Percentiles rank a stretch among this genome's conserved stretches.
Evolutionary conservation across 23 tunicate genomes (phyloP).

Genomic region (Styela plicata): DNA sequence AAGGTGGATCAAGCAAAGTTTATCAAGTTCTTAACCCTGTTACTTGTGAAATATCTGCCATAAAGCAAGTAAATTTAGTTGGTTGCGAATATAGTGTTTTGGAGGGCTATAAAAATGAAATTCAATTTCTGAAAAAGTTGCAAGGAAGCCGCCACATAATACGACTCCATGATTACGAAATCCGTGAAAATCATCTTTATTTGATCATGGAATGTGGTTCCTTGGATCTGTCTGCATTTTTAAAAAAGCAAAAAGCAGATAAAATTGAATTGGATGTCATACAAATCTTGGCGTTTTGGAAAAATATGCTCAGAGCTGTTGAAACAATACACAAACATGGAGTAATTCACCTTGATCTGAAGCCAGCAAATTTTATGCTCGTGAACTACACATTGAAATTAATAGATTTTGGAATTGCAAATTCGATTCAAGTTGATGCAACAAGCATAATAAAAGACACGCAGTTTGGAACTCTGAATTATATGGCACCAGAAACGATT

Average conservation of each 20-base stretch:
- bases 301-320: conserved; percentile 73
- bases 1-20: conserved; percentile 86
- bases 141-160: conserved; percentile 62
- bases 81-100: conserved; percentile 45
- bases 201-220: conserved; percentile 87
- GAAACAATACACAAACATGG: conserved; percentile 75
- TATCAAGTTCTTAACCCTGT: conserved; percentile 36
- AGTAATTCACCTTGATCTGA: conserved; percentile 82
- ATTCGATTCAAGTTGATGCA: conserved; percentile 67
- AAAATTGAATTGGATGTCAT: conserved; percentile 28
- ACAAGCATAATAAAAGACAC: conserved; percentile 89
- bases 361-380: conserved; percentile 83
- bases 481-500: conserved; percentile 92
- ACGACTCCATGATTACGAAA: conserved; percentile 56
- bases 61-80: conserved; percentile 51
- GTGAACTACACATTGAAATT: conserved; percentile 68
- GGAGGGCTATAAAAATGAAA: conserved; percentile 67
- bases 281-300: conserved; percentile 60
- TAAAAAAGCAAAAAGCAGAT: conserved; percentile 33
- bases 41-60: conserved; percentile 26
- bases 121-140: conserved; percentile 49
- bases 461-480: conserved; percentile 79
- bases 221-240: conserved; percentile 41
- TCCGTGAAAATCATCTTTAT: conserved; percentile 28
- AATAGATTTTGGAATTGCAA: conserved; percentile 91